Percentiles rank a stretch among this genome's conserved stretches.
Conservation (phyloP, 2,113 vertebrate species). For the Chlorodrepanis virens region DNA sequence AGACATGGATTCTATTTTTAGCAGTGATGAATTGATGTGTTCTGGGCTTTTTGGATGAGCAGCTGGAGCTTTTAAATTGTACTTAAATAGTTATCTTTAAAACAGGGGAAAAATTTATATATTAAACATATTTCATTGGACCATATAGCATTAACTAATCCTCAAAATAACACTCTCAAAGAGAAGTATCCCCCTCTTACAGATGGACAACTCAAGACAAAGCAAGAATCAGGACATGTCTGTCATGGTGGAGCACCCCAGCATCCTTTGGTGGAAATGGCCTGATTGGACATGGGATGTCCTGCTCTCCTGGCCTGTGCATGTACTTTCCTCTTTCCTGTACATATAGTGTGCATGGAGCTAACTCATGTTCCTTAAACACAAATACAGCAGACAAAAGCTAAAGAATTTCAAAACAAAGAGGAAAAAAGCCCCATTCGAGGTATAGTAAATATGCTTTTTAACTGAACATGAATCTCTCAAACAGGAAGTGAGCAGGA, state of each 20-base stretch:
- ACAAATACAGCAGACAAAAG: background rate
- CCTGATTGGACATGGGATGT: fast-evolving
- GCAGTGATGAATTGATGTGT: background rate
- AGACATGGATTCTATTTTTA: background rate
- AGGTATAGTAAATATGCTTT: background rate
- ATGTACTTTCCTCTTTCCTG: background rate
- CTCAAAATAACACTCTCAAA: background rate
- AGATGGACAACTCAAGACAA: background rate
- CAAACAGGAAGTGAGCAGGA: background rate
- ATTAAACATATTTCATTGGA: fast-evolving
- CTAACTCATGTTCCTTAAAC: background rate
- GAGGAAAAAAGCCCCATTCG: fast-evolving
- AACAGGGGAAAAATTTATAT: background rate
- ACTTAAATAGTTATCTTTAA: background rate
- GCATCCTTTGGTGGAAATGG: background rate
- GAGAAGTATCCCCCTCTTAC: background rate
- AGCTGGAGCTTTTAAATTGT: background rate
- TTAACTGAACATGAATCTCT: background rate
- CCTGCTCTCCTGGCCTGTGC: background rate
- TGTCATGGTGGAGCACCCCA: fast-evolving
- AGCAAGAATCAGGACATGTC: background rate
- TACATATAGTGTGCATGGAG: background rate
- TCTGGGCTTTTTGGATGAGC: background rate
- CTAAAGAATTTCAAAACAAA: background rate
- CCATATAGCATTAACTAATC: background rate